Conservation (phyloP, 2,888 invertebrate genomes). For the Drosophila austrosaltans region DNA sequence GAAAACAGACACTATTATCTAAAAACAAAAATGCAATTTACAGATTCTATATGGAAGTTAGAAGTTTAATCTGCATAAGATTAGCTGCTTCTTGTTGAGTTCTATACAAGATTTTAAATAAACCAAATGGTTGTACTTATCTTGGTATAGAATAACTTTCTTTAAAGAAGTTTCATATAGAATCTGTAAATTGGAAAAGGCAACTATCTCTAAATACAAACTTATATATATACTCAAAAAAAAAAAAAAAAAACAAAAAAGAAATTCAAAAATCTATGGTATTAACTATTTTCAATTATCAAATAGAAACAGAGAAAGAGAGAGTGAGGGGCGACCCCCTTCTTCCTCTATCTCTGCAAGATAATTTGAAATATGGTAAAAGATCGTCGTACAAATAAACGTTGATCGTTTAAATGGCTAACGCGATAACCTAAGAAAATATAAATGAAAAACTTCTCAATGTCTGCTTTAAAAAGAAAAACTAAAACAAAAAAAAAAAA, state of each 20-base stretch:
- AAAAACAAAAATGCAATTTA: not conserved
- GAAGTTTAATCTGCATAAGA: no score
- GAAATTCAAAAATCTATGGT: constrained; percentile 66
- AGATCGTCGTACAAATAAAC: constrained; percentile 24
- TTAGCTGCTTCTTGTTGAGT: no score
- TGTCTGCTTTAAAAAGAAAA: constrained; percentile 37
- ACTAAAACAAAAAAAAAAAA: constrained; percentile 17
- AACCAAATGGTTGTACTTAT: not conserved
- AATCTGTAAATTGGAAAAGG: constrained; percentile 1
- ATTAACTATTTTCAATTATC: constrained; percentile 63
- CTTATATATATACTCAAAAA: constrained; percentile 69
- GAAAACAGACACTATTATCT: constrained; percentile 5
- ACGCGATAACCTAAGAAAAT: constrained; percentile 7
- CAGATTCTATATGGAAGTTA: not conserved
- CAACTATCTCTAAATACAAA: constrained; percentile 50
- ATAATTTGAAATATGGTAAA: constrained; percentile 2
- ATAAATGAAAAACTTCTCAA: constrained; percentile 29
- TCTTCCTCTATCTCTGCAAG: constrained; percentile 37
- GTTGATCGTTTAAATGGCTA: constrained; percentile 56
- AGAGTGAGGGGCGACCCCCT: not conserved
- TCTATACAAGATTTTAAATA: no score
- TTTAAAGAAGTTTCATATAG: constrained; percentile 30
- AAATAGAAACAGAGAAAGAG: not conserved
- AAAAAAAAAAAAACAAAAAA: constrained; percentile 29
- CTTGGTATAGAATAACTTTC: not conserved